phyloP scores from a whole-genome alignment of 2,888 invertebrate species.

The Ophraella communa region DNA sequence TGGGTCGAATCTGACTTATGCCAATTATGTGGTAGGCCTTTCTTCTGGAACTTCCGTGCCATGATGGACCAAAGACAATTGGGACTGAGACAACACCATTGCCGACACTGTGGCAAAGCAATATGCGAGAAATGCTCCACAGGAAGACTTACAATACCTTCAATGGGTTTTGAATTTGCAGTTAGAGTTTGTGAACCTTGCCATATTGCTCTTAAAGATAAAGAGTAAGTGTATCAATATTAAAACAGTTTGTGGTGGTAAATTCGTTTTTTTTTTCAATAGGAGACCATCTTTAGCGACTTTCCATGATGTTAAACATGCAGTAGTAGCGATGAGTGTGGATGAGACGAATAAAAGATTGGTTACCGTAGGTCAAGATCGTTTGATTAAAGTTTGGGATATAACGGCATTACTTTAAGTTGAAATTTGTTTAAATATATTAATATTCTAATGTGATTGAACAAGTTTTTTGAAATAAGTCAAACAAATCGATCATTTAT shows the following conservation, averaged over 20 bases:
- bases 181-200: conserved; percentile 96
- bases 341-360: conserved; percentile 88
- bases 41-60: conserved; percentile 98
- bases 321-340: conserved; percentile 84
- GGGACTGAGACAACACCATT: conserved; percentile 89
- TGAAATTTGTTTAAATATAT: conserved; percentile 40
- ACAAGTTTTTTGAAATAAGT: conserved; percentile 31
- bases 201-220: conserved; percentile 79
- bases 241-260: neutral
- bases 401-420: conserved; percentile 66
- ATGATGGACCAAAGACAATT: conserved; percentile 98
- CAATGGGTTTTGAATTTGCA: conserved; percentile 98
- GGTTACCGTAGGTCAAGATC: conserved; percentile 93
- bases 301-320: conserved; percentile 95
- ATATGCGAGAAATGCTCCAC: conserved; percentile 93
- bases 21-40: conserved; percentile 92
- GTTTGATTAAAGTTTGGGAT: conserved; percentile 94
- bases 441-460: conserved; percentile 56
- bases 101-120: conserved; percentile 93
- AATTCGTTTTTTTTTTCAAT: neutral
- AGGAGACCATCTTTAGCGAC: conserved; percentile 92
- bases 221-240: conserved; percentile 72
- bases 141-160: conserved; percentile 86
- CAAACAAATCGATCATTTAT: conserved; percentile 49
- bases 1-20: conserved; percentile 96